A percentile compares a stretch with the other conserved stretches of the same genome.
Evolutionary conservation across 2,797 vertebrate genomes (phyloP).

Genomic region (Tragelaphus oryx): DNA sequence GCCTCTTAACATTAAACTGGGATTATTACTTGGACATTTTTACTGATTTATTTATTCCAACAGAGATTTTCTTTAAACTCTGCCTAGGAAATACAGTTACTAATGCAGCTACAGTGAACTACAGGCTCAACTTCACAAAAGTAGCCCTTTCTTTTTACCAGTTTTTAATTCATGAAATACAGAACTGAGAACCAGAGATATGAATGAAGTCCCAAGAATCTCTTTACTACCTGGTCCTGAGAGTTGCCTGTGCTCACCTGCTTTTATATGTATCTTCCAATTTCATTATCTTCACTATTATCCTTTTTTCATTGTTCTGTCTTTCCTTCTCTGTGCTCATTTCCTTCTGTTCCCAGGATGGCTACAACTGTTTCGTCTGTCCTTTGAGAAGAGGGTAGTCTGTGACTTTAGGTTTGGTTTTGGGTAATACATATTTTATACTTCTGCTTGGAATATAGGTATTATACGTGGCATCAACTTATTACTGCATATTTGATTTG

Average conservation of each 20-base stretch:
- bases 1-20: slow-evolving; percentile 47
- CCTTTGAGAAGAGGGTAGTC: not conserved
- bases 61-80: slow-evolving; percentile 30
- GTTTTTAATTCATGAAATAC: not conserved
- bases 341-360: not conserved
- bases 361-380: not conserved
- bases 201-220: not conserved
- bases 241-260: not conserved
- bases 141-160: not conserved
- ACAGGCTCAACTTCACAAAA: not conserved
- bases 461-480: not conserved
- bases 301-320: not conserved
- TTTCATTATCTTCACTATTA: not conserved
- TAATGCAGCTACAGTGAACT: not conserved
- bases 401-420: slow-evolving; percentile 2
- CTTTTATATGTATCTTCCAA: not conserved
- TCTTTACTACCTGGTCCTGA: not conserved
- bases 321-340: not conserved
- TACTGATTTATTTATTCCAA: not conserved
- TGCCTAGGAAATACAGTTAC: not conserved
- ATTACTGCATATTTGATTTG: not conserved
- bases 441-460: not conserved
- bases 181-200: not conserved
- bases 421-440: not conserved
- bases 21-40: not conserved